Conservation (phyloP, 2,888 invertebrate species). For the Sesia apiformis region DNA sequence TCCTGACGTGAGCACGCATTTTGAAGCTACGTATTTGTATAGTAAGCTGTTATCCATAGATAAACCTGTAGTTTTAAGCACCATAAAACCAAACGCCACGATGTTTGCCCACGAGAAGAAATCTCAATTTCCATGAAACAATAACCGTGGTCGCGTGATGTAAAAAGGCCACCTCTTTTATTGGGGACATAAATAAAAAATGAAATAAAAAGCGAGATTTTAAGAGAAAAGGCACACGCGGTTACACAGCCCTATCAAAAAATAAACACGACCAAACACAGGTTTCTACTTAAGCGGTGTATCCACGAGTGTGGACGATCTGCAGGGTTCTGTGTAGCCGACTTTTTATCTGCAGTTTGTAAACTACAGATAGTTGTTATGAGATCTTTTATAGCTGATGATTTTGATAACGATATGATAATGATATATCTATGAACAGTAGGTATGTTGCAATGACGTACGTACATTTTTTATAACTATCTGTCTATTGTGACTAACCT, state of each 20-base stretch:
- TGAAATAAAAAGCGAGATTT: slow-evolving; percentile 33
- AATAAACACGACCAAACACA: slow-evolving; percentile 68
- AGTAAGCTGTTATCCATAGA: too few species aligned
- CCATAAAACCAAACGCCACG: neutral
- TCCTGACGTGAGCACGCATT: too few species aligned
- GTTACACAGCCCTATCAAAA: slow-evolving; percentile 70
- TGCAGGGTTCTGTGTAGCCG: too few species aligned
- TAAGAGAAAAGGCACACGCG: slow-evolving; percentile 58
- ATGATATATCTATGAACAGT: too few species aligned
- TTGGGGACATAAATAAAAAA: slow-evolving; percentile 57
- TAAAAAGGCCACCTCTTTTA: slow-evolving; percentile 59
- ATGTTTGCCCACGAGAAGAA: slow-evolving; percentile 27
- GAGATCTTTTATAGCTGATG: too few species aligned
- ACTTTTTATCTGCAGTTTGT: too few species aligned
- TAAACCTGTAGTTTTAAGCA: neutral
- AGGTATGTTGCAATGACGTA: too few species aligned
- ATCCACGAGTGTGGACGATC: neutral
- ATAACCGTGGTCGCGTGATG: slow-evolving; percentile 39
- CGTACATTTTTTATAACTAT: too few species aligned
- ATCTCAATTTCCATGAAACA: slow-evolving; percentile 62
- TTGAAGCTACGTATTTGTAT: too few species aligned
- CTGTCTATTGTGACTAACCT: too few species aligned
- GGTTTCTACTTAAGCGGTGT: slow-evolving; percentile 54
- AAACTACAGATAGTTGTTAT: too few species aligned
- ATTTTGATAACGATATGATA: too few species aligned